Evolutionary conservation across 1,140 invertebrate genomes (phyloP).

Genomic region (Caligus rogercresseyi): DNA sequence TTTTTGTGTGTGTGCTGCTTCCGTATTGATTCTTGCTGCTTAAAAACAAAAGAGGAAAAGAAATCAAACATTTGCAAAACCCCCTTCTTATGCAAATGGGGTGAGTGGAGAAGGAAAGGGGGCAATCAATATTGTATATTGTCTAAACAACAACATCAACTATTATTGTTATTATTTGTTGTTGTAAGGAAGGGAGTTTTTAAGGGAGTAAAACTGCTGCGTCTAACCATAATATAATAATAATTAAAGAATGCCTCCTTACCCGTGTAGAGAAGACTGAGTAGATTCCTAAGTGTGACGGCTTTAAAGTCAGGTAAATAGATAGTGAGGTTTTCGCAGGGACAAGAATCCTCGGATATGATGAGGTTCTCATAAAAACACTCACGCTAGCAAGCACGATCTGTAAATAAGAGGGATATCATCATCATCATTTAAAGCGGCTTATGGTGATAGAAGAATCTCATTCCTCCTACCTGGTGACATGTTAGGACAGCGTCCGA

Average conservation of each 20-base stretch:
- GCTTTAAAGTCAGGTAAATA: conserved; percentile 10
- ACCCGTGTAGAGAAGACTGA: conserved; percentile 13
- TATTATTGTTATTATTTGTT: too few species aligned
- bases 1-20: not conserved
- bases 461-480: too few species aligned
- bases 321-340: conserved; percentile 9
- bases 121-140: not conserved
- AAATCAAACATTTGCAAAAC: not conserved
- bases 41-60: not conserved
- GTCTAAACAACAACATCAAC: not conserved
- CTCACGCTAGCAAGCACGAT: conserved; percentile 2
- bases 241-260: too few species aligned
- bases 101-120: not conserved
- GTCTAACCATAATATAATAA: too few species aligned
- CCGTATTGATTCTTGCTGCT: not conserved
- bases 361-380: not conserved
- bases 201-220: too few species aligned
- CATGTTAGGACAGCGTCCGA: not conserved
- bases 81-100: not conserved
- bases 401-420: not conserved
- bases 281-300: conserved; percentile 6
- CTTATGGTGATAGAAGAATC: too few species aligned
- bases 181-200: too few species aligned
- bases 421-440: too few species aligned
- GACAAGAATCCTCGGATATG: not conserved